phyloP scores from a whole-genome alignment of 2,113 vertebrate genomes.

The Dinomys branickii region DNA sequence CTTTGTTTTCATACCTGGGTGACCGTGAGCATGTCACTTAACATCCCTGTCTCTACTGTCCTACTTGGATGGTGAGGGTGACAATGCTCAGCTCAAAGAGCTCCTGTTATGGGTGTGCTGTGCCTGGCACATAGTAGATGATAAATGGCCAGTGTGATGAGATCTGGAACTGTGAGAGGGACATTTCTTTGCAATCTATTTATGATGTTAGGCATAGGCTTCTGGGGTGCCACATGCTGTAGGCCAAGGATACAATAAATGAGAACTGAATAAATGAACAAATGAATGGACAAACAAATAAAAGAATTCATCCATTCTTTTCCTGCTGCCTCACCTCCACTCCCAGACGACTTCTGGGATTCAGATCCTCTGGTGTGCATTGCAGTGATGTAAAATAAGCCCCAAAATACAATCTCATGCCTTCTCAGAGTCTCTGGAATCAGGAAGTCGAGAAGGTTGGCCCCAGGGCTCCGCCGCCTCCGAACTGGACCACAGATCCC shows the following conservation, averaged over 20 bases:
- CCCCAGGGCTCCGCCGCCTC: background rate
- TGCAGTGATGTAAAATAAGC: background rate
- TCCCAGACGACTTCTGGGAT: background rate
- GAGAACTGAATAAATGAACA: background rate
- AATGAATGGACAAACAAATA: background rate
- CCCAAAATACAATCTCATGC: background rate
- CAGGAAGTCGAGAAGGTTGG: background rate
- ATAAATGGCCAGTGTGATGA: background rate
- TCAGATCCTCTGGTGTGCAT: background rate
- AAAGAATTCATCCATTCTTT: background rate
- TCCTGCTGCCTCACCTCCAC: background rate
- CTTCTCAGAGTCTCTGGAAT: background rate
- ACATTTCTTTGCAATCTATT: background rate
- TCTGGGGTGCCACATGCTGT: background rate
- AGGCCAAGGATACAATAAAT: background rate
- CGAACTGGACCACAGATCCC: background rate
- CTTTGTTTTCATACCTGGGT: background rate
- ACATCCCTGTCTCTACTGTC: background rate
- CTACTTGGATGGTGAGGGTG: background rate
- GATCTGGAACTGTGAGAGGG: background rate
- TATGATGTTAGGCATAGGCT: background rate
- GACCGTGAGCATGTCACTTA: background rate
- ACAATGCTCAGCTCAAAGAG: background rate
- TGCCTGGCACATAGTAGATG: background rate
- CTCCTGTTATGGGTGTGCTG: rapidly evolving